phyloP scores from a whole-genome alignment of 2,888 invertebrate species.

The Sarcophaga carnaria region DNA sequence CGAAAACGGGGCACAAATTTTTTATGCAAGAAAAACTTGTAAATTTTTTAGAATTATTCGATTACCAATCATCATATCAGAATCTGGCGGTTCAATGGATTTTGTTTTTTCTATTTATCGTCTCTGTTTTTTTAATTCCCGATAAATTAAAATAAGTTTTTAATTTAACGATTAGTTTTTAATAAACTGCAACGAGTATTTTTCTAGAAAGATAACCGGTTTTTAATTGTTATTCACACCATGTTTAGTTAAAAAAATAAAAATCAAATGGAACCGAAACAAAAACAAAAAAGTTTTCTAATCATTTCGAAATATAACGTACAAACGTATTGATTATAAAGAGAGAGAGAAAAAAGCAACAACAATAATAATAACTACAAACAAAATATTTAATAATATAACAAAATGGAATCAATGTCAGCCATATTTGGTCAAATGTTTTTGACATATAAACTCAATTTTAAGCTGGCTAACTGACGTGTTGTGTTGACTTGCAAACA shows the following conservation, averaged over 20 bases:
- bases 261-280: no score
- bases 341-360: conserved; percentile 17
- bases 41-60: no score
- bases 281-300: background rate
- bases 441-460: conserved; percentile 69
- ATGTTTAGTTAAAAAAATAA: background rate
- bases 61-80: no score
- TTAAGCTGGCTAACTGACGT: conserved; percentile 37
- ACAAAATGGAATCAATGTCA: conserved; percentile 63
- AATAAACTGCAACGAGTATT: background rate
- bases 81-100: no score
- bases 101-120: no score
- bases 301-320: background rate
- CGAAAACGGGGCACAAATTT: no score
- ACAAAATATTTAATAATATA: no score
- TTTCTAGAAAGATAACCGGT: conserved; percentile 35
- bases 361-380: background rate
- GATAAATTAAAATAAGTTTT: no score
- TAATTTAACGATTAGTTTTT: no score
- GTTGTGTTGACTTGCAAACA: background rate
- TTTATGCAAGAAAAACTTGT: no score
- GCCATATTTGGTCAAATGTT: conserved; percentile 66
- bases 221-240: conserved; percentile 49
- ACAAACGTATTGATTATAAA: no score
- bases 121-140: no score